Evolutionary conservation across 2,113 vertebrate genomes (phyloP).

Genomic region (Scalopus aquaticus): DNA sequence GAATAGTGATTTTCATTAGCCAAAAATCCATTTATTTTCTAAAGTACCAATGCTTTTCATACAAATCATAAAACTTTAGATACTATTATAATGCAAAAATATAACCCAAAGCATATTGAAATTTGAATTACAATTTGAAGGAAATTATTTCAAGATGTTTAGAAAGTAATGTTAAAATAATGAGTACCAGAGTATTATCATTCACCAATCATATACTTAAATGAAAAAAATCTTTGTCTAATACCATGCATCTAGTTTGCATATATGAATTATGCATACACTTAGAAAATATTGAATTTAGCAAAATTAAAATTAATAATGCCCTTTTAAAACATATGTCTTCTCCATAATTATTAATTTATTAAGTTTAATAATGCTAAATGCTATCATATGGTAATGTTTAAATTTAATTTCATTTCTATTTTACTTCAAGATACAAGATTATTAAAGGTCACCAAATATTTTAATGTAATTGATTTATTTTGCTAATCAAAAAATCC

Average conservation of each 20-base stretch:
- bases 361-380: constrained; percentile 58
- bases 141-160: constrained; percentile 60
- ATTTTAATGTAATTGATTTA: constrained; percentile 9
- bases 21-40: constrained; percentile 20
- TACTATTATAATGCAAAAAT: constrained; percentile 52
- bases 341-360: constrained; percentile 50
- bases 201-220: constrained; percentile 53
- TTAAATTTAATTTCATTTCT: constrained; percentile 51
- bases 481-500: not conserved
- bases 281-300: constrained; percentile 54
- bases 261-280: constrained; percentile 66
- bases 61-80: constrained; percentile 9
- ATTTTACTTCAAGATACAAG: constrained; percentile 4
- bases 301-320: constrained; percentile 54
- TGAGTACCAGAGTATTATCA: constrained; percentile 26
- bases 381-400: constrained; percentile 12
- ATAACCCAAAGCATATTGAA: constrained; percentile 28
- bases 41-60: not conserved
- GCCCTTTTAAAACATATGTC: constrained; percentile 32
- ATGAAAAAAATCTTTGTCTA: constrained; percentile 46
- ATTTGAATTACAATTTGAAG: constrained; percentile 47
- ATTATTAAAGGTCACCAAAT: not conserved
- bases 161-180: constrained; percentile 52
- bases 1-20: constrained; percentile 27
- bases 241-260: constrained; percentile 21